Evolutionary conservation across 2,888 invertebrate genomes (phyloP).

Genomic region (Pseudococcus longispinus): DNA sequence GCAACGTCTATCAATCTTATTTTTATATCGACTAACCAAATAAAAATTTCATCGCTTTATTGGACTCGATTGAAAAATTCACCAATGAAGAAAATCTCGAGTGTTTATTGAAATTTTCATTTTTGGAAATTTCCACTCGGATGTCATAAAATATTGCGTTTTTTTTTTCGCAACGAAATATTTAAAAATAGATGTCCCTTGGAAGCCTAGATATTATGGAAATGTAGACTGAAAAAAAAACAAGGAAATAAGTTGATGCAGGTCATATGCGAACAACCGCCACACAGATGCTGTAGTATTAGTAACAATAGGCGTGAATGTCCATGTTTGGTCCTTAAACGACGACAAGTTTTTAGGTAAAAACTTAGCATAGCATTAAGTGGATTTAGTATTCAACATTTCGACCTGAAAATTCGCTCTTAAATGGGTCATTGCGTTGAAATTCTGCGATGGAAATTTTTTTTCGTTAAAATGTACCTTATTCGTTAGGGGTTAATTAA

Average conservation of each 20-base stretch:
- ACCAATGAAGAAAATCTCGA: not conserved
- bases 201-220: not conserved
- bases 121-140: not conserved
- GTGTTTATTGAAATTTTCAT: not conserved
- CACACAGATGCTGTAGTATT: not conserved
- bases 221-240: not conserved
- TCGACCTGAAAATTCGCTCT: not conserved
- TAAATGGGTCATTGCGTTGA: not conserved
- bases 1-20: not conserved
- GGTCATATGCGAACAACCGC: constrained; percentile 28
- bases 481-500: not conserved
- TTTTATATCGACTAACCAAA: not conserved
- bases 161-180: not conserved
- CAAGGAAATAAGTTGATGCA: constrained; percentile 31
- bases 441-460: not conserved
- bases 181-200: not conserved
- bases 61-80: not conserved
- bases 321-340: constrained; percentile 23
- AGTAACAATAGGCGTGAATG: constrained; percentile 10
- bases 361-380: not conserved
- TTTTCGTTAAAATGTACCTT: not conserved
- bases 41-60: not conserved
- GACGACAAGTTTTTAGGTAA: not conserved
- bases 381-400: not conserved
- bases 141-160: not conserved